Base-by-base conservation (phyloP, 2,113 vertebrate genomes). In the Nothoprocta pentlandii region DNA sequence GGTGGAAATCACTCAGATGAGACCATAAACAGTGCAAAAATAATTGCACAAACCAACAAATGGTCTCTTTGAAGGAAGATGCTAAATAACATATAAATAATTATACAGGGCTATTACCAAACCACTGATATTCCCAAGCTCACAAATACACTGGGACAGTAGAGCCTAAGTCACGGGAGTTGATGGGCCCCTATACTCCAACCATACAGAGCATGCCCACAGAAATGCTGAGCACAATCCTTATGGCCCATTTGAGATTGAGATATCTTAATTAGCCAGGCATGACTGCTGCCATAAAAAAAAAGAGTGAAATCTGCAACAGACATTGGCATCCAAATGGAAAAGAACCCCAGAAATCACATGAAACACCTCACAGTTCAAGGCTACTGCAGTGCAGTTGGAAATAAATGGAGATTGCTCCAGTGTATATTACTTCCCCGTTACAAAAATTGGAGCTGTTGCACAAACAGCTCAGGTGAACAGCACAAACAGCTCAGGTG, bases 391-490 rank as follows among this genome's bases (percentile, higher is more conserved):
- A 78, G 30, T 9, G 9, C 36, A 59, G 3, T 8, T 1, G 2
- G 70, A 85, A 74, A 39, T 17, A 73, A 85, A 28, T 5, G 46
- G 39, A 68, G 26, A 49, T 74, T 66, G 70, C n/a, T 73, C 68
- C 69, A 59, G 54, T 28, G 84, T 9, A 34, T 17, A 62, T 93
- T 28, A 67, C 39, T 66, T 89, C 23, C 58, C 58, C 42, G 5
- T 75, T 79, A 30, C 41, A 92, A 49, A 85, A 92, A 83, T 23
- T n/a, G 51, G 70, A 91, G 54, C 44, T 51, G 30, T 62, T 92
- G 49, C 46, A 74, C 49, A 83, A 93, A 61, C 22, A 11, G 81
- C 39, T 26, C 23, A 36, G 74, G 63, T 39, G 67, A 85, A 63
- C 74, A 74, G 49, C 46, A 74, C 49, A 80, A 93, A 61, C 20